These are phyloP conservation scores for Echiichthys vipera DNA, from an alignment of 2,797 vertebrate genomes.

Conservation along the genomic window DNA sequence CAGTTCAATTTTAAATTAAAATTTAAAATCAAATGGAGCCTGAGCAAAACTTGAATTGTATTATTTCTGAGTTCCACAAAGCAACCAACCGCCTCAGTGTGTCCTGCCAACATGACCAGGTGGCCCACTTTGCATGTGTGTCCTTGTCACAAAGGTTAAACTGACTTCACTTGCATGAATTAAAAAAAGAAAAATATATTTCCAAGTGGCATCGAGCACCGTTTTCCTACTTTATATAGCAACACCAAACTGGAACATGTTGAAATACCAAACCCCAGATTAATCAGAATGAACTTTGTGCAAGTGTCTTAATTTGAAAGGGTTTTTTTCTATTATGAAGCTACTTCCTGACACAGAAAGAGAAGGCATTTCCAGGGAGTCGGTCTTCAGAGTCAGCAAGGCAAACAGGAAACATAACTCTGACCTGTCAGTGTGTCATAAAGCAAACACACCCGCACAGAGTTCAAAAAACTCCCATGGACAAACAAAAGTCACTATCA, in stretches of 20 bases:
- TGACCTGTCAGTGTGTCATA: constrained; percentile 56
- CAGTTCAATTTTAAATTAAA: too few relatives aligned
- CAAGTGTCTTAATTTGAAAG: neutral
- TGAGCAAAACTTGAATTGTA: neutral
- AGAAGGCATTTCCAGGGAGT: constrained; percentile 53
- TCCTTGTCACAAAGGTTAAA: constrained; percentile 69
- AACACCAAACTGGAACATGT: neutral
- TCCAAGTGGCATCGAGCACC: too few relatives aligned
- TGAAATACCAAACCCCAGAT: neutral
- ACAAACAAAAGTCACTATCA: constrained; percentile 39
- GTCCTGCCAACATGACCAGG: constrained; percentile 63
- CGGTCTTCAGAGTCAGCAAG: constrained; percentile 43
- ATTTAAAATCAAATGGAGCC: neutral
- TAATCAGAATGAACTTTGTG: neutral
- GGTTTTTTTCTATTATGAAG: constrained; percentile 25
- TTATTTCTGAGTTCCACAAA: neutral
- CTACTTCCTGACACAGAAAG: constrained; percentile 59
- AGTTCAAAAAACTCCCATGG: constrained; percentile 5
- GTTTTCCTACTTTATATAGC: neutral
- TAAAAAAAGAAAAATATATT: neutral
- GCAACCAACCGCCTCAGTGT: neutral
- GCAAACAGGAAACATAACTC: constrained; percentile 72
- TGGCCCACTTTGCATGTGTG: constrained; percentile 69
- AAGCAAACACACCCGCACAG: neutral
- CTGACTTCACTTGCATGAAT: constrained; percentile 37